phyloP scores from a whole-genome alignment of 2,797 vertebrate genomes.

The Vireo griseus region DNA sequence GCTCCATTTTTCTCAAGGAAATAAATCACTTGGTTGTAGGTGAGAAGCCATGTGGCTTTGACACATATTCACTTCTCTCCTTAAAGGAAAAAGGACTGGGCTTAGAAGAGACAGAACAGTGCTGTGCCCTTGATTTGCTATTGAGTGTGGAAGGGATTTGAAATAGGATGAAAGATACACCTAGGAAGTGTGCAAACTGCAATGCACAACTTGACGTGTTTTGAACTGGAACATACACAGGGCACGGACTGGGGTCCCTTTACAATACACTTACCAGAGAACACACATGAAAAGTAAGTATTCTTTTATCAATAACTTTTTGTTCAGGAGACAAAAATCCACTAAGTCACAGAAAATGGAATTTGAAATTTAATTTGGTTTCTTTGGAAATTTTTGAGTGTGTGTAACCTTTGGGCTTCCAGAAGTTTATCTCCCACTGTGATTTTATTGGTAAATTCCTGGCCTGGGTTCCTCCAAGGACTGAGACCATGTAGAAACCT shows the following conservation, averaged over 20 bases:
- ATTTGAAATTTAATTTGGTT: neutral
- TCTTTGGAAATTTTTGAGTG: neutral
- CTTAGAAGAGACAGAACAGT: neutral
- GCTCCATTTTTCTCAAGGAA: neutral
- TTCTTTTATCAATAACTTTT: neutral
- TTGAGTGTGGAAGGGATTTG: neutral
- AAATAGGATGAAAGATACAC: neutral
- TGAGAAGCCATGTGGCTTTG: neutral
- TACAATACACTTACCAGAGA: neutral
- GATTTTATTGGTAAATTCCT: neutral
- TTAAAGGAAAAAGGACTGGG: neutral
- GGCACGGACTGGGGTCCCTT: neutral
- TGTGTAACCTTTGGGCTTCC: neutral
- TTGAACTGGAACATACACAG: neutral
- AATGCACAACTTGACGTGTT: neutral
- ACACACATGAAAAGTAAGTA: neutral
- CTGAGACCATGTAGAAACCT: neutral
- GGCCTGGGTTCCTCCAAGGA: neutral
- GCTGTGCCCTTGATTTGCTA: neutral
- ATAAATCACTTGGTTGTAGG: conserved; percentile 25
- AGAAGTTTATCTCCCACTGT: neutral
- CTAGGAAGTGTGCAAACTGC: neutral
- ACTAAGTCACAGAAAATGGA: neutral
- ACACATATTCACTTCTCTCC: neutral
- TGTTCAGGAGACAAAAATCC: neutral